phyloP scores from a whole-genome alignment of 2,888 invertebrate genomes.

The Sphecodes monilicornis region DNA sequence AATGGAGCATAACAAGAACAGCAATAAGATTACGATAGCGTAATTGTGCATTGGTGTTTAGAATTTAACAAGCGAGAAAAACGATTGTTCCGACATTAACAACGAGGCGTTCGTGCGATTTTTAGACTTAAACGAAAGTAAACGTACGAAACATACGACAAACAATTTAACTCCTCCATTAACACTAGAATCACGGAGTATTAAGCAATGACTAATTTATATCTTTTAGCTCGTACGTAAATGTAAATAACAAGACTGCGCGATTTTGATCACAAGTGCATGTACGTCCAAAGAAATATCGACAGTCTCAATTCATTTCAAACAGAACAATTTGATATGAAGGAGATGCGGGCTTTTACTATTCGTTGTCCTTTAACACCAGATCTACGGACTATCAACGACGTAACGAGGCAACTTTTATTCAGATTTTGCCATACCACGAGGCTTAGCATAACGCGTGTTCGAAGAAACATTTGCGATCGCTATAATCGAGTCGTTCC shows the following conservation, averaged over 20 bases:
- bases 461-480: background rate
- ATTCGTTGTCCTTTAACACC: background rate
- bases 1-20: background rate
- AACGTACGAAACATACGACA: background rate
- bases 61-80: background rate
- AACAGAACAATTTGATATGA: background rate
- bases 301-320: accelerated
- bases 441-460: background rate
- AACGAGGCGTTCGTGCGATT: background rate
- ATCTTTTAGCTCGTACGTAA: background rate
- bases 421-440: background rate
- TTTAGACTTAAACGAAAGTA: background rate
- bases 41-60: background rate
- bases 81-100: background rate
- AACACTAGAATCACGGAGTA: background rate
- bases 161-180: background rate
- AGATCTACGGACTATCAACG: too few species aligned
- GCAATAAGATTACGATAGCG: background rate
- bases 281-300: background rate
- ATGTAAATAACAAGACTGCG: background rate
- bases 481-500: background rate
- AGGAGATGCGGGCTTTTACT: background rate
- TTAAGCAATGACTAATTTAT: background rate
- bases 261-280: background rate
- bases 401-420: background rate